A percentile compares a stretch with the other conserved stretches of the same genome.
These are phyloP conservation scores for Corynorhinus townsendii DNA, from an alignment of 2,113 vertebrate species.

Conservation along the genomic window DNA sequence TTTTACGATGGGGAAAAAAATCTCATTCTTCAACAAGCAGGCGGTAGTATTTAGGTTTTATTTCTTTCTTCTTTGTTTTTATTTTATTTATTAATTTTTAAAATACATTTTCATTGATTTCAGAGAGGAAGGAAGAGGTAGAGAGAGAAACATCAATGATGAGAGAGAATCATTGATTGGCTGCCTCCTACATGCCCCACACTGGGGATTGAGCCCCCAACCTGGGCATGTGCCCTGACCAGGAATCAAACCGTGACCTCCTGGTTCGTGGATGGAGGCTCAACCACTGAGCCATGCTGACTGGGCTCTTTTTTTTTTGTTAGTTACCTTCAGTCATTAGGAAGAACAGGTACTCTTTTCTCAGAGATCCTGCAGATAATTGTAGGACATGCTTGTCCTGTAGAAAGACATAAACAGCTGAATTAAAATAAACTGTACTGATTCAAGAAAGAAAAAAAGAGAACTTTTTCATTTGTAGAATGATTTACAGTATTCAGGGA, in stretches of 20 bases:
- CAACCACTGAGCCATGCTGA: no score
- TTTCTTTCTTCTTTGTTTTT: neutral
- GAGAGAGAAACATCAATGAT: no score
- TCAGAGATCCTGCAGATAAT: constrained; percentile 42
- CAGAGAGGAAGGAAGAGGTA: no score
- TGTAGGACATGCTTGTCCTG: constrained; percentile 71
- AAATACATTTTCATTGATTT: no score
- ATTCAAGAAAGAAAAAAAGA: constrained; percentile 31
- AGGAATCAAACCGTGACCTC: no score
- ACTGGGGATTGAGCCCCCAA: no score
- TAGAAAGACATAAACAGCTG: constrained; percentile 72
- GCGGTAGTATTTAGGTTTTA: constrained; percentile 20
- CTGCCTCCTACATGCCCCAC: no score
- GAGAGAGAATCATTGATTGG: no score
- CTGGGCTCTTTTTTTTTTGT: neutral
- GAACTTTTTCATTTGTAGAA: constrained; percentile 26
- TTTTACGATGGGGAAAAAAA: constrained; percentile 46
- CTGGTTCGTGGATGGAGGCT: no score
- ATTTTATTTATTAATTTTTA: neutral
- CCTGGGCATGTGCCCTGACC: no score
- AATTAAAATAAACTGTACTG: constrained; percentile 63
- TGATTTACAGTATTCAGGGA: constrained; percentile 50
- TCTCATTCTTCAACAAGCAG: constrained; percentile 58
- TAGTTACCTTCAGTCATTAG: neutral
- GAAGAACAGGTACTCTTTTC: neutral